Percentiles rank a stretch among this genome's conserved stretches.
These are phyloP conservation scores for Paragorgia papillata DNA, from an alignment of 92 coral and sea anemone species.

Conservation along the genomic window DNA sequence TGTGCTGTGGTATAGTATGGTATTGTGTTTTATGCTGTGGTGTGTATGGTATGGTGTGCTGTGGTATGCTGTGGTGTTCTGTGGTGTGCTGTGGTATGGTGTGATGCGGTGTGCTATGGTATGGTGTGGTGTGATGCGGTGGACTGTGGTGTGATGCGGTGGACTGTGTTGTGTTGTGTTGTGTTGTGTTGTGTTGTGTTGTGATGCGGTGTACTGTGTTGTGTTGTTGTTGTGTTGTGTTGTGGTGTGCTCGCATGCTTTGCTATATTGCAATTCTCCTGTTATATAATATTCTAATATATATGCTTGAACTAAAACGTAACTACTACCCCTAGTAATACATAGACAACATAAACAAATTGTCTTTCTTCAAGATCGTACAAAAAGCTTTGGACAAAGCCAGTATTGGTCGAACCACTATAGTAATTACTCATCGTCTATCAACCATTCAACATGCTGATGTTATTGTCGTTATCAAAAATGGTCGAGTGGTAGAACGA, in stretches of 20 bases:
- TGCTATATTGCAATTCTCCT: too few relatives aligned
- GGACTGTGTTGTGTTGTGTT: neutral
- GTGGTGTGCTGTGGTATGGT: too few relatives aligned
- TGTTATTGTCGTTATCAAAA: constrained; percentile 79
- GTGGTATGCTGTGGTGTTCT: too few relatives aligned
- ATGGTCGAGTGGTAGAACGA: constrained; percentile 83
- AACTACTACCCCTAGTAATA: too few relatives aligned
- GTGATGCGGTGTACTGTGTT: neutral
- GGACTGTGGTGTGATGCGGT: neutral
- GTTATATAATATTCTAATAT: too few relatives aligned
- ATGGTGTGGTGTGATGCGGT: neutral
- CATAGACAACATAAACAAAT: neutral
- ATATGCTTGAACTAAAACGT: too few relatives aligned
- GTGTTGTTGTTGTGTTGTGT: neutral
- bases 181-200: neutral
- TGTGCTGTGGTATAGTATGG: too few relatives aligned
- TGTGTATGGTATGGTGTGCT: too few relatives aligned
- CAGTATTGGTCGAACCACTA: constrained; percentile 88
- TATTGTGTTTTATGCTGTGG: neutral
- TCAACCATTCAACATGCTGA: constrained; percentile 95
- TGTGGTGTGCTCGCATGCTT: neutral
- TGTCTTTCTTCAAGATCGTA: constrained; percentile 66
- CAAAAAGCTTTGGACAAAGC: constrained; percentile 90
- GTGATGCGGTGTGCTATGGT: neutral
- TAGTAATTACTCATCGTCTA: constrained; percentile 88